Evolutionary conservation across 2,888 invertebrate genomes (phyloP).

Genomic region (Thera britannica): DNA sequence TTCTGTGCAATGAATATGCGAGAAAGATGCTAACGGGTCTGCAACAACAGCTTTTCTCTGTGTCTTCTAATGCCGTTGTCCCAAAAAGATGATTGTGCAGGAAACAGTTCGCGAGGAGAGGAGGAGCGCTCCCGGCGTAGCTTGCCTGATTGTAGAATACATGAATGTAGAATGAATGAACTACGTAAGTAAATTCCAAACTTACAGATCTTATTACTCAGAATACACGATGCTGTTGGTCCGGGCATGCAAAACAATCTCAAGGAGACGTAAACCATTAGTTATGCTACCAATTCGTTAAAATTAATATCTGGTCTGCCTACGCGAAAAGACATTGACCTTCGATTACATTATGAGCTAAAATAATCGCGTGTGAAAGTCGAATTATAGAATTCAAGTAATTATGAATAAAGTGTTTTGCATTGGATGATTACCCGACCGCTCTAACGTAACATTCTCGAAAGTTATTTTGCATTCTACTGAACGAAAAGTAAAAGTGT

Average conservation of each 20-base stretch:
- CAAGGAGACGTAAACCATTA: conserved; percentile 44
- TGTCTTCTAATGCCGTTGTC: conserved; percentile 49
- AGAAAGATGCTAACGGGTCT: conserved; percentile 63
- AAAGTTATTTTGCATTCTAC: conserved; percentile 26
- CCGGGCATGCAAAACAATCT: conserved; percentile 5
- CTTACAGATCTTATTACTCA: not conserved
- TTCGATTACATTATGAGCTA: conserved; percentile 47
- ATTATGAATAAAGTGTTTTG: conserved; percentile 9
- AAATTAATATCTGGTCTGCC: conserved; percentile 40
- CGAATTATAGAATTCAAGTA: conserved; percentile 37
- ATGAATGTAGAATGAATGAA: not conserved
- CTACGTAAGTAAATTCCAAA: not conserved
- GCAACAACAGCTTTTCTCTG: conserved; percentile 54
- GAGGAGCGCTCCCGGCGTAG: not conserved
- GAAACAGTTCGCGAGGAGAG: conserved; percentile 23
- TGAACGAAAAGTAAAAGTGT: conserved; percentile 31
- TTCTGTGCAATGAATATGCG: conserved; percentile 55
- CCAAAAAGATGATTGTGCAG: conserved; percentile 44
- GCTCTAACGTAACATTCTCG: conserved; percentile 24
- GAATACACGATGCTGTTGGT: not conserved
- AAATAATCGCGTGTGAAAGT: conserved; percentile 55
- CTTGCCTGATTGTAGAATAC: not conserved
- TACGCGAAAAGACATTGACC: conserved; percentile 56
- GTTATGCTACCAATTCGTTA: conserved; percentile 47
- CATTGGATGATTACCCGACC: conserved; percentile 28